Evolutionary conservation across 2,888 invertebrate genomes (phyloP), one percentile per base, ranked within the genome.

Genomic region (Diogma glabrata): DNA sequence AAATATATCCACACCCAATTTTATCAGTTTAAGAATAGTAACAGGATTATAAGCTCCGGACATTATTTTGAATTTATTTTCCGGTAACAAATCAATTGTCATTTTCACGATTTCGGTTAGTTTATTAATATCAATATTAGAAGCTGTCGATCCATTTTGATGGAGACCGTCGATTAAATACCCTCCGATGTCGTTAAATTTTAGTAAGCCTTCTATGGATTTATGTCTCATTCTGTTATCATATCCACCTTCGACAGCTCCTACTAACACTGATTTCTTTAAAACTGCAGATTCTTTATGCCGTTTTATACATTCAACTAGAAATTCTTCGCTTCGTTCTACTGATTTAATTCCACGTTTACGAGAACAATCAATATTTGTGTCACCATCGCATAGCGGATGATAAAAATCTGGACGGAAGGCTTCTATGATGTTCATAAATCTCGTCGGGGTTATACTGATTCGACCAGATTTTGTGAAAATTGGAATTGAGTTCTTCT

Each of bases 121-220:
- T 51, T 76, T 74, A 5, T 75, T 69, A 57, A 72, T 64, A 59
- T 74, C 64, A 60, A 80, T 70, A 54, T 76, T 67, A 57, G 77
- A 60, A 1, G 67, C 67, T 10, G 58, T 67, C 58, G 79, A 71
- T 55, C 87, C 84, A 61, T 85, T 83, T 60, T 78, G 81, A 58
- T 87, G 84, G 51, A 93, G 75, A 2, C 93, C 92, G 63, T 89
- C 87, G 40, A 94, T 75, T 2, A 89, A 74, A 65, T 82, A 85
- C 3, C 93, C 94, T 51, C 71, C 70, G 50, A 87, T 67, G 51
- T 73, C 65, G 17, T 80, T 67, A 12, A 67, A 68, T 55, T 79
- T 69, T 47, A 73, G 68, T 52, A 80, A 61, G 54, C 77, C 75
- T 56, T 79, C 72, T 16, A 85, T 79, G 49, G 79, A 83, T 49